Percentiles rank a stretch among this genome's conserved stretches.
These are phyloP conservation scores for Phymastichus coffea DNA, from an alignment of 1,140 invertebrate genomes.

Conservation along the genomic window DNA sequence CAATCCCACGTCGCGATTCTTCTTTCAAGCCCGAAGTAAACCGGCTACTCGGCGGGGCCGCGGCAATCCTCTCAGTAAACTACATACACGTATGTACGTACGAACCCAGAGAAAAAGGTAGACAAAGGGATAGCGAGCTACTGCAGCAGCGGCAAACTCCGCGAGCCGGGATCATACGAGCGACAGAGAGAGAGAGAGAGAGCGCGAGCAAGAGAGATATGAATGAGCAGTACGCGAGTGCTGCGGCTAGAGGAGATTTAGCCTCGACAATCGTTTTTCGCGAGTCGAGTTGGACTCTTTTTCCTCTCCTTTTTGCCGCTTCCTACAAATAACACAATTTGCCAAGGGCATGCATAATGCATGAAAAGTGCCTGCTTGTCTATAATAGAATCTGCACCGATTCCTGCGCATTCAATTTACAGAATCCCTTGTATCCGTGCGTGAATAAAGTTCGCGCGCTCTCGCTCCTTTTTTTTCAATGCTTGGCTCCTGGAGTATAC, in stretches of 20 bases:
- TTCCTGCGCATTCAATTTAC: constrained; percentile 53
- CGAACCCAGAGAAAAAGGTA: too few relatives aligned
- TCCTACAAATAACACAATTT: constrained; percentile 52
- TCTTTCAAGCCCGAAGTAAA: too few relatives aligned
- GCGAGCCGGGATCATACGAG: too few relatives aligned
- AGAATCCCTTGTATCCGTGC: constrained; percentile 36
- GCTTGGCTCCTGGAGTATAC: too few relatives aligned
- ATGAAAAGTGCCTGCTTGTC: constrained; percentile 51
- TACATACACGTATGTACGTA: too few relatives aligned
- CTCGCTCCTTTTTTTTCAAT: neutral
- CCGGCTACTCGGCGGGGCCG: too few relatives aligned
- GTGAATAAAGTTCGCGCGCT: neutral
- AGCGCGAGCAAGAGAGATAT: neutral
- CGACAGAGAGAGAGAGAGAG: neutral
- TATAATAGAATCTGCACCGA: constrained; percentile 56
- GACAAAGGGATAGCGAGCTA: too few relatives aligned
- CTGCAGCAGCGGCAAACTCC: too few relatives aligned
- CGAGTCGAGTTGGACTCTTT: constrained; percentile 4
- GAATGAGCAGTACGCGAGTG: too few relatives aligned
- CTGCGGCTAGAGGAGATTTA: too few relatives aligned
- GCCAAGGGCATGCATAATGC: constrained; percentile 52
- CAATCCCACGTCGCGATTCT: too few relatives aligned
- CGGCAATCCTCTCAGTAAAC: too few relatives aligned
- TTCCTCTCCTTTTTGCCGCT: constrained; percentile 13
- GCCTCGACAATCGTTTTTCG: constrained; percentile 14